Conservation (phyloP, 1,140 invertebrate species). For the Aphelenchoides avenae region DNA sequence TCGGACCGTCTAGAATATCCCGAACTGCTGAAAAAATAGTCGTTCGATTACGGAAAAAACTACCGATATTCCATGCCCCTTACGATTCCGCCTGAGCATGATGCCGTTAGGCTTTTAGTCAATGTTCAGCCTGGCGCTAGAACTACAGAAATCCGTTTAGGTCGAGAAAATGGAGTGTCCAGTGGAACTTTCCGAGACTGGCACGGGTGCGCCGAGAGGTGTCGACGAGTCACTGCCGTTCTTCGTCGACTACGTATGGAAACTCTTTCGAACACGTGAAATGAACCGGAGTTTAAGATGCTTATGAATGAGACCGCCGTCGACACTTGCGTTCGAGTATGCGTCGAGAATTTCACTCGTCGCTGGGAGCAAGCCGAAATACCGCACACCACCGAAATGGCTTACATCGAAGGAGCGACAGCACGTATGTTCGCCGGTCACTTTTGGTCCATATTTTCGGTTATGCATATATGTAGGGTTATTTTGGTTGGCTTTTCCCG, state of each 20-base stretch:
- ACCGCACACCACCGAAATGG: slow-evolving; percentile 50
- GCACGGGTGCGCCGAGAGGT: slow-evolving; percentile 20
- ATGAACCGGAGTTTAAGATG: slow-evolving; percentile 51
- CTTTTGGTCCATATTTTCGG: too few relatives aligned
- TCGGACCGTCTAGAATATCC: too few relatives aligned
- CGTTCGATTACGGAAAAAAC: not conserved
- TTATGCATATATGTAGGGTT: not conserved
- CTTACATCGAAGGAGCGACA: slow-evolving; percentile 58
- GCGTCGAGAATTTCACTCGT: slow-evolving; percentile 49
- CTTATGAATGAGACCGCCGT: slow-evolving; percentile 54
- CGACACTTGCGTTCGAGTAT: slow-evolving; percentile 53
- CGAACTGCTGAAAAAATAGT: too few relatives aligned
- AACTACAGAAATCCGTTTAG: too few relatives aligned
- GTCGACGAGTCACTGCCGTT: slow-evolving; percentile 39
- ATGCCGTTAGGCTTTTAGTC: not conserved
- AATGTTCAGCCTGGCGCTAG: not conserved
- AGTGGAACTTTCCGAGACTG: slow-evolving; percentile 10
- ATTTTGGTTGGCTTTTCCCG: too few relatives aligned
- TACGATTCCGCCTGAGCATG: slow-evolving; percentile 7
- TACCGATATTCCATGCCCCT: not conserved
- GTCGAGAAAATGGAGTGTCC: slow-evolving; percentile 37
- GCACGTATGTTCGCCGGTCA: too few relatives aligned
- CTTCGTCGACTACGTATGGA: slow-evolving; percentile 48
- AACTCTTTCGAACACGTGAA: not conserved
- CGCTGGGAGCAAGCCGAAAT: slow-evolving; percentile 25